Evolutionary conservation across 2,888 invertebrate species (phyloP), one percentile per base, ranked within the genome.

Genomic region (Aspidiotus rigidus): DNA sequence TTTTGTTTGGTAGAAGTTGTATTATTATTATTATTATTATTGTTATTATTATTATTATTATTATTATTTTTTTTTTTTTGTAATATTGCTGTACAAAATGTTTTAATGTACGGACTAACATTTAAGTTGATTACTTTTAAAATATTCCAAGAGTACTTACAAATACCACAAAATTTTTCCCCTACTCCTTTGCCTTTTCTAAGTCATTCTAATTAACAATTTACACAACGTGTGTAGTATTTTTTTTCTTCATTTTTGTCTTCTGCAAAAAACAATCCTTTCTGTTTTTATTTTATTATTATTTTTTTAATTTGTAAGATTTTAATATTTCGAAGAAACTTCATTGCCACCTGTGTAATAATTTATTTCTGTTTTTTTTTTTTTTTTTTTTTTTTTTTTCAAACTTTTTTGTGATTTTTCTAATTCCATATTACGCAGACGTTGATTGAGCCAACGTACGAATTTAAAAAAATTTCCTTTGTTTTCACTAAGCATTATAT

Each of bases 1-100:
- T 70, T 64, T 64, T 70, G 59, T 70, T 69, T 62, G 53, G 41
- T 62, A 44, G 56, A 41, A 69, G 53, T 64, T 56, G 53, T 64
- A 56, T 39, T 15, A 54, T 54, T 64, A 55, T 56, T 28, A 28
- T 28, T 64, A 56, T 39, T 15, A 54, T 54, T 64, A 55, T 56
- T 28, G 5, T 28, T 64, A 56, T 39, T 15, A 54, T 54, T 64
- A 55, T 56, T 28, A 28, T 28, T 64, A 56, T 39, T 15, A 54
- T 54, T 64, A 55, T 56, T 28, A 28, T 28, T n/a, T 28, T 28
- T 28, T 28, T 28, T 28, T 28, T 28, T 55, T 64, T 28, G 41
- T 56, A 54, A 41, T 7, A 42, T 62, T 62, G 44, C 44, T 62
- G 39, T 62, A 62, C 62, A n/a, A n/a, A 13, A n/a, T 49, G 42